Base-by-base conservation (phyloP, 2,113 vertebrate species). In the Corythornis cristatus region DNA sequence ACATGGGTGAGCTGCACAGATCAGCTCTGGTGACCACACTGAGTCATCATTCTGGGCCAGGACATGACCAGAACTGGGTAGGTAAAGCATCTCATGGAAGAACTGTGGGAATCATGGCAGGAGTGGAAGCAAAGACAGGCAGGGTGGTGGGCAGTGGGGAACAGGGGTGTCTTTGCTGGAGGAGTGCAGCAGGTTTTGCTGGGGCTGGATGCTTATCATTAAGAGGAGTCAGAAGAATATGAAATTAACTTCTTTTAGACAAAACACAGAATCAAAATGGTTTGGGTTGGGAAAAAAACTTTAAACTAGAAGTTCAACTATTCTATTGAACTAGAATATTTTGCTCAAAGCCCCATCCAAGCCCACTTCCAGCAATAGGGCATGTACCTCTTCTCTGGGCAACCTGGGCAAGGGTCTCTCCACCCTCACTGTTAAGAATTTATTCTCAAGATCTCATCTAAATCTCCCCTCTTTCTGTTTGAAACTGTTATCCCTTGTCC, bases 151-250 rank as follows among this genome's bases (percentile, higher is more conserved):
- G 42, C 35, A 50, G 31, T 15, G 50, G 22, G 31, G 12, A 73
- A 9, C 5, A 4, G 15, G 28, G 28, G 7, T 0, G 1, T 40
- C 33, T 73, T 26, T 11, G 22, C 48, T 43, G 33, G 8, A 6
- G 25, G 26, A 12, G 16, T 6, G 15, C 26, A 37, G 66, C 16
- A 29, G 8, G 22, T 14, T 84, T 68, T 33, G 11, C 31, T 45
- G 31, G 50, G 54, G 6, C 11, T 51, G 53, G 48, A 33, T 46
- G 20, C 8, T 74, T 51, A 22, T 20, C 35, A 16, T 37, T 12
- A 73, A 58, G 8, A 45, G 6, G 8, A 74, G 37, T 2, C 20
- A 64, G 37, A 53, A 71, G 82, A 82, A 45, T 9, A 26, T 12
- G 16, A 58, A 84, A 46, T n/a, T 3, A 72, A 17, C 33, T 40